Evolutionary conservation across 2,113 vertebrate genomes (phyloP), one percentile per base, ranked within the genome.

Genomic region (Todiramphus chloris): DNA sequence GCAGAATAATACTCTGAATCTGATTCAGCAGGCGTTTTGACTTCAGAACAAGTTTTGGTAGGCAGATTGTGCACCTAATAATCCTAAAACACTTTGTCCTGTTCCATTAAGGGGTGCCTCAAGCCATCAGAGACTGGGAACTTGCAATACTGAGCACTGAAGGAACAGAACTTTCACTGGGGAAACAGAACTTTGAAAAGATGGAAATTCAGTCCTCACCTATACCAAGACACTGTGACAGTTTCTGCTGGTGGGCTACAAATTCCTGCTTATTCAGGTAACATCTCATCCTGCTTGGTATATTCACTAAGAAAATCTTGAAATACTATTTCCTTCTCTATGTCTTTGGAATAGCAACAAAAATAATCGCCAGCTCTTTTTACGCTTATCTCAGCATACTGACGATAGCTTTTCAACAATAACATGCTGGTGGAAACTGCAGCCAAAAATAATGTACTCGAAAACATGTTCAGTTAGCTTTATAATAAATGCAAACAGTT

Each of bases 241-340:
- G 13, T 48, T 92, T 51, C 75, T 78, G 56, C 59, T 87, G 81
- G n/a, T 74, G 39, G 55, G 59, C 86, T 78, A 48, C 68, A 87
- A 85, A 85, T 69, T 12, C 25, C 50, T 90, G 27, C 44, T 95
- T 91, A 55, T 63, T 75, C 88, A 93, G 83, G 92, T 89, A 94
- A 81, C 27, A 51, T 13, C 68, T 82, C 80, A 83, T 90, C 88
- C 95, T 92, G 51, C 46, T 86, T 72, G 25, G 35, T 87, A 50
- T 37, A 67, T 56, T 80, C 60, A 53, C 28, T 24, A 48, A 83
- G 90, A 96, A 97, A 59, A 27, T 77, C 55, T 30, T 75, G 60
- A 94, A 94, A 94, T 97, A 96, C 89, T 85, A 77, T 95, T 97
- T 96, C 90, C 70, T 64, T 82, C 94, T 76, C 55, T 37, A 85